Percentiles rank a stretch among this genome's conserved stretches.
Conservation (phyloP, 2,113 vertebrate genomes). For the Stigmatopora argus region DNA sequence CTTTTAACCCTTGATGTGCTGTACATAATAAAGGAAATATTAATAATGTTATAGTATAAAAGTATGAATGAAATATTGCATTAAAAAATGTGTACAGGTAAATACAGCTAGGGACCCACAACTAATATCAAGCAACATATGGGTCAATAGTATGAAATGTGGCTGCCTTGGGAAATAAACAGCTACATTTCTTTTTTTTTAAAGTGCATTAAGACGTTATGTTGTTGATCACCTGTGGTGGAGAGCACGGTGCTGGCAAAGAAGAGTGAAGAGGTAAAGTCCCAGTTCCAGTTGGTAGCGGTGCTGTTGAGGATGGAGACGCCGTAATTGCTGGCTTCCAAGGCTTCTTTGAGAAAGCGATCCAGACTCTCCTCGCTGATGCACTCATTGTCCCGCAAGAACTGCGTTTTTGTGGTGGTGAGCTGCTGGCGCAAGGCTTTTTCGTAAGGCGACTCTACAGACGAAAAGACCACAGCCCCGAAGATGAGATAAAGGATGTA, state of each 20-base stretch:
- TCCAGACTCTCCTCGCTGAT: slow-evolving; percentile 84
- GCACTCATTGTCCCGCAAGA: slow-evolving; percentile 83
- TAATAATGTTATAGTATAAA: no score
- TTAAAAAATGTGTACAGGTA: no score
- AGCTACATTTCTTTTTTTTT: not conserved
- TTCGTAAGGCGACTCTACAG: slow-evolving; percentile 92
- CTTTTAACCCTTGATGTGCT: not conserved
- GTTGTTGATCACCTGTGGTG: slow-evolving; percentile 79
- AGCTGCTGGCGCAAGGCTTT: slow-evolving; percentile 86
- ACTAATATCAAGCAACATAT: not conserved
- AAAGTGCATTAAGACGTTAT: not conserved
- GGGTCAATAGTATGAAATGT: not conserved
- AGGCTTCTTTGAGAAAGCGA: slow-evolving; percentile 78
- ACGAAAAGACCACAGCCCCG: slow-evolving; percentile 92
- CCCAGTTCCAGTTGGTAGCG: slow-evolving; percentile 92
- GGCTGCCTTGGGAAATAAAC: not conserved
- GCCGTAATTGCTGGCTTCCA: slow-evolving; percentile 91
- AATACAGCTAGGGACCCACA: not conserved
- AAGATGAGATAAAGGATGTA: slow-evolving; percentile 88
- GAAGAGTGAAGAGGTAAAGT: slow-evolving; percentile 93
- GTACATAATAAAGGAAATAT: not conserved
- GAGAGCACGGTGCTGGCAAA: slow-evolving; percentile 94
- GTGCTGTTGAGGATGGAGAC: slow-evolving; percentile 91
- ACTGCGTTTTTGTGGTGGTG: slow-evolving; percentile 77
- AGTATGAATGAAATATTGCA: not conserved